Percentiles rank a stretch among this genome's conserved stretches.
phyloP scores from a whole-genome alignment of 2,797 vertebrate genomes.

The Cryptoblepharus egeriae region DNA sequence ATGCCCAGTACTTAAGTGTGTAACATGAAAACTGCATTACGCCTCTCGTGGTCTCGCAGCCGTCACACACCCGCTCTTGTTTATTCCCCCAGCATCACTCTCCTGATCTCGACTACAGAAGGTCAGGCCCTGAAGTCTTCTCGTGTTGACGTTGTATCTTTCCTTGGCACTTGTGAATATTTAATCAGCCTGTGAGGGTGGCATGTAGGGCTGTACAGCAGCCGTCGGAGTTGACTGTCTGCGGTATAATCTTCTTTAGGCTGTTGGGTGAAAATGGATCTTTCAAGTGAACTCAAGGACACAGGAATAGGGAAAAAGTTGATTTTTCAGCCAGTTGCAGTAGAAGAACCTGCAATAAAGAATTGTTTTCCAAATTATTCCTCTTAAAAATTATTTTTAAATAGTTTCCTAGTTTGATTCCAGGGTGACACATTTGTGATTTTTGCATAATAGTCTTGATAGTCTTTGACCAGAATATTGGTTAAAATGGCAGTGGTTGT shows the following conservation, averaged over 20 bases:
- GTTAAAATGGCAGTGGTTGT: neutral
- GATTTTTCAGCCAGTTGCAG: constrained; percentile 27
- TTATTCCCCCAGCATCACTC: constrained; percentile 44
- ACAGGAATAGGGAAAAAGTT: constrained; percentile 10
- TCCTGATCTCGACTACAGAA: constrained; percentile 56
- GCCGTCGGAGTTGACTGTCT: constrained; percentile 57
- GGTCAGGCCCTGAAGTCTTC: constrained; percentile 64
- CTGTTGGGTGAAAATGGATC: constrained; percentile 68
- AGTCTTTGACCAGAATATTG: constrained; percentile 3
- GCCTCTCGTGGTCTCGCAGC: constrained; percentile 33
- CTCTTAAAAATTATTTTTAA: neutral
- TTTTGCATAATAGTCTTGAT: neutral
- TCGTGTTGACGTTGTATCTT: constrained; percentile 53
- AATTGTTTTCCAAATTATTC: constrained; percentile 6
- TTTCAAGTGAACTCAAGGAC: constrained; percentile 70
- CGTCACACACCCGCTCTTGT: constrained; percentile 8
- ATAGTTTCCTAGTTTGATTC: constrained; percentile 20
- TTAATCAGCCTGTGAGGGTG: constrained; percentile 65
- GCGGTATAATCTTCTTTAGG: constrained; percentile 54
- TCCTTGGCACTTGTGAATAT: constrained; percentile 75
- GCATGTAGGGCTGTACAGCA: constrained; percentile 39
- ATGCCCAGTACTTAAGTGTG: constrained; percentile 1
- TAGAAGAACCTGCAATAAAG: neutral
- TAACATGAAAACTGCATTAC: constrained; percentile 65
- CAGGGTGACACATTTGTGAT: neutral